Percentiles rank a stretch among this genome's conserved stretches.
These are phyloP conservation scores for Hirtodrosophila duncani DNA, from an alignment of 2,888 invertebrate species.

Conservation along the genomic window DNA sequence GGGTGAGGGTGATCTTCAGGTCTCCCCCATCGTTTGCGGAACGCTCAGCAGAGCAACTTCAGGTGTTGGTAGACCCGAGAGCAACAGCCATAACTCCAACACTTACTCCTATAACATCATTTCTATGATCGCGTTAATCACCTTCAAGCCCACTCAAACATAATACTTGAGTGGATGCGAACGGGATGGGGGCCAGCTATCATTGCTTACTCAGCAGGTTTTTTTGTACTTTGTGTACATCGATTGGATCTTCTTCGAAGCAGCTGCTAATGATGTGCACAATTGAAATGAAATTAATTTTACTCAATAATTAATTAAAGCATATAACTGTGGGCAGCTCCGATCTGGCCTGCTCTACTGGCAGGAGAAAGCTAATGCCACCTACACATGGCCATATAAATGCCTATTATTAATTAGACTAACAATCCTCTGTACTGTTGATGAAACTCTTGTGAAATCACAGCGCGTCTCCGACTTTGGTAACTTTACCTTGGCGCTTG, in stretches of 20 bases:
- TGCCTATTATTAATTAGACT: conserved; percentile 59
- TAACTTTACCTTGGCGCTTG: conserved; percentile 33
- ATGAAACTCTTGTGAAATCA: conserved; percentile 67
- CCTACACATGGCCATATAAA: conserved; percentile 15
- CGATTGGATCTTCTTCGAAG: conserved; percentile 10
- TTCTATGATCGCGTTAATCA: conserved; percentile 75
- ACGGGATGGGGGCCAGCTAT: conserved; percentile 51
- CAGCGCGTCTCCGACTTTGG: conserved; percentile 4
- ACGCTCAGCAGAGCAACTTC: conserved; percentile 51
- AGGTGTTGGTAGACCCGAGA: conserved; percentile 60
- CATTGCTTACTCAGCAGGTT: conserved; percentile 74
- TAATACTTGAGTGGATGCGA: conserved; percentile 45
- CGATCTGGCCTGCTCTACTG: too few species aligned
- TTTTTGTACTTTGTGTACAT: conserved; percentile 10
- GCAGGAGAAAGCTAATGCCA: conserved; percentile 69
- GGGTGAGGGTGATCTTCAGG: conserved; percentile 3
- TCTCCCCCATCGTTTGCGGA: conserved; percentile 11
- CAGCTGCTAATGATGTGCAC: conserved; percentile 69
- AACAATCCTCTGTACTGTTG: too few species aligned
- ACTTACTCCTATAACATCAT: conserved; percentile 49
- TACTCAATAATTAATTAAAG: conserved; percentile 66
- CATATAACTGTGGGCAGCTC: conserved; percentile 46
- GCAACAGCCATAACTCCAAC: too few species aligned
- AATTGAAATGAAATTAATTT: conserved; percentile 73
- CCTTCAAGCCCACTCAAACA: conserved; percentile 66